These are phyloP conservation scores for Bembecia ichneumoniformis DNA, from an alignment of 2,888 invertebrate species.

Conservation along the genomic window DNA sequence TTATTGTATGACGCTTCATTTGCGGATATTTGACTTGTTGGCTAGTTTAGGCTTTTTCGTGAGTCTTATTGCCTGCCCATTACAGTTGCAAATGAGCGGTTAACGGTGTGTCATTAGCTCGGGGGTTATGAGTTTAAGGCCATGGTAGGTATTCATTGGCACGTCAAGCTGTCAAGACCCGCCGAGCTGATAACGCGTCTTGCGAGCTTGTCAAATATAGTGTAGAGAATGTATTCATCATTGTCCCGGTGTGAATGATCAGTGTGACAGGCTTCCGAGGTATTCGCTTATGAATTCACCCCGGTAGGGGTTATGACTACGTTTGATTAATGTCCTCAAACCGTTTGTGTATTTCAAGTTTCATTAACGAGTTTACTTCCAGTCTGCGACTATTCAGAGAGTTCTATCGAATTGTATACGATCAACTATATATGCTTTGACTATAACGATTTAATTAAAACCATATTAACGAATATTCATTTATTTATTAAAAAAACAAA, in stretches of 20 bases:
- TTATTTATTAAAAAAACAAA: too few species aligned
- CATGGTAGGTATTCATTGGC: not conserved
- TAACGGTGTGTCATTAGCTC: too few species aligned
- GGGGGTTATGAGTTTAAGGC: too few species aligned
- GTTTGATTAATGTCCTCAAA: conserved; percentile 4
- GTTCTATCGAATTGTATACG: too few species aligned
- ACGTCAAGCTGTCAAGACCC: conserved; percentile 3
- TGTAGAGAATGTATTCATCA: conserved; percentile 25
- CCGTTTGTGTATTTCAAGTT: too few species aligned
- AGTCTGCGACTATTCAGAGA: too few species aligned
- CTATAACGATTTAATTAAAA: too few species aligned
- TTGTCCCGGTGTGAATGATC: conserved; percentile 44
- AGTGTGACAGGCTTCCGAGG: conserved; percentile 30
- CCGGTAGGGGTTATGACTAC: conserved; percentile 2
- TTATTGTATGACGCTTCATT: conserved; percentile 27
- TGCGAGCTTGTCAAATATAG: not conserved
- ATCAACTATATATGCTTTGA: too few species aligned
- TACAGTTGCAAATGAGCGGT: not conserved
- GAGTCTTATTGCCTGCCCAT: not conserved
- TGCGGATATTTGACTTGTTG: not conserved
- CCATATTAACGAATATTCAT: too few species aligned
- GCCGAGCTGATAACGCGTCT: not conserved
- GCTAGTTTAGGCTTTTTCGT: not conserved
- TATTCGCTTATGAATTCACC: conserved; percentile 27
- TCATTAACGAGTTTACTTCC: too few species aligned